Evolutionary conservation across 2,113 vertebrate genomes (phyloP).

Genomic region (Hylia prasina): DNA sequence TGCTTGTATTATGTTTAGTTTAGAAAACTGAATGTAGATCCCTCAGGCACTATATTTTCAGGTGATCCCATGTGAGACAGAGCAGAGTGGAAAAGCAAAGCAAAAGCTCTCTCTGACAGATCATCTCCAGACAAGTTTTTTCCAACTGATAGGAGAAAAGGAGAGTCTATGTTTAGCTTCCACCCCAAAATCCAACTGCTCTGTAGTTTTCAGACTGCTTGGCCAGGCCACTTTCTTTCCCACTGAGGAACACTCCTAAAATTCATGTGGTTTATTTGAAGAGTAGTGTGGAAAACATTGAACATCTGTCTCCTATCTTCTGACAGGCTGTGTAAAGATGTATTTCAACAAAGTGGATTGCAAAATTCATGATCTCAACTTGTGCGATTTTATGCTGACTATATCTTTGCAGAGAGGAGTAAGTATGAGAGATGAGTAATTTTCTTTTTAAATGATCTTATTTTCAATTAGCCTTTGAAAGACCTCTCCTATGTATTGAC

Average conservation of each 20-base stretch:
- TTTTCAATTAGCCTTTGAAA: neutral
- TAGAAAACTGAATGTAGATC: constrained; percentile 60
- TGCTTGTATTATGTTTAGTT: constrained; percentile 59
- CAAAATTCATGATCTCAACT: constrained; percentile 27
- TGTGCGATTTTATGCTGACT: neutral
- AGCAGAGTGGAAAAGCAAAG: neutral
- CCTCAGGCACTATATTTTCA: constrained; percentile 57
- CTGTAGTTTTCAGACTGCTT: constrained; percentile 29
- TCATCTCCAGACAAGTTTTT: constrained; percentile 36
- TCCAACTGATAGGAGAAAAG: constrained; percentile 10
- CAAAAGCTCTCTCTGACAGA: constrained; percentile 48
- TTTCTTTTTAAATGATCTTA: constrained; percentile 15
- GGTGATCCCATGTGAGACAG: constrained; percentile 9
- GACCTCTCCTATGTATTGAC: neutral
- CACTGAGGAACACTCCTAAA: constrained; percentile 10
- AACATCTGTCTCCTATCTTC: constrained; percentile 15
- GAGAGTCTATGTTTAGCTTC: neutral
- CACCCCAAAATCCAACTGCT: neutral
- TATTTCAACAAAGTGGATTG: neutral
- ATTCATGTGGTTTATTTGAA: constrained; percentile 19
- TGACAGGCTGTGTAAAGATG: constrained; percentile 14
- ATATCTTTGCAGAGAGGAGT: neutral
- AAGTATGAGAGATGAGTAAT: neutral
- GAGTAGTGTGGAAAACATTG: constrained; percentile 3
- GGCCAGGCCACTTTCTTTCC: constrained; percentile 25